A percentile compares a stretch with the other conserved stretches of the same genome.
Conservation (phyloP, 2,888 invertebrate genomes). For the Nomada lathburiana region DNA sequence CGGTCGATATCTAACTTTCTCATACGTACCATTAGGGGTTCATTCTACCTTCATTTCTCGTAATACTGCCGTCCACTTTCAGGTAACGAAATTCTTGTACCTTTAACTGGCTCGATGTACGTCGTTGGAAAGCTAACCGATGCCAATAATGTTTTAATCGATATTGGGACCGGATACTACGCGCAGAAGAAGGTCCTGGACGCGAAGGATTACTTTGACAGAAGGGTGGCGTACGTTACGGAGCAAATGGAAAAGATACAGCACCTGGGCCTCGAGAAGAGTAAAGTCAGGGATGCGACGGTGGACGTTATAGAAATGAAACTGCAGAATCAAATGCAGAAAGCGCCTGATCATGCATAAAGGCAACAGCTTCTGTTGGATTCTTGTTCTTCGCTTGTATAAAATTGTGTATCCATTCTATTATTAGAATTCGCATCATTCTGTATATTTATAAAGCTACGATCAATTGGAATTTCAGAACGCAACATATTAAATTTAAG, state of each 20-base stretch:
- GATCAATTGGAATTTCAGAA: background rate
- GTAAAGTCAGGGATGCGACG: conserved; percentile 91
- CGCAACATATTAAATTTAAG: conserved; percentile 11
- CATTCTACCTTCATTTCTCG: background rate
- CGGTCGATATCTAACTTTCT: background rate
- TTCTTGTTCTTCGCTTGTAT: conserved; percentile 29
- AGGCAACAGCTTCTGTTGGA: conserved; percentile 6
- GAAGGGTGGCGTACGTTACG: conserved; percentile 95
- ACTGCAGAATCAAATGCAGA: conserved; percentile 85
- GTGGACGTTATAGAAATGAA: conserved; percentile 92
- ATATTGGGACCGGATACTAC: conserved; percentile 98
- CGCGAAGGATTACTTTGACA: conserved; percentile 96
- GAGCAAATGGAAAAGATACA: conserved; percentile 98
- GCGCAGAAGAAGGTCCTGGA: conserved; percentile 94
- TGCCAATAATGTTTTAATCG: conserved; percentile 94
- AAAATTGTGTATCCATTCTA: conserved; percentile 6
- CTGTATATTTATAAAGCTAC: conserved; percentile 24
- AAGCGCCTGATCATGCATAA: conserved; percentile 72
- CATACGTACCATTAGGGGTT: conserved; percentile 58
- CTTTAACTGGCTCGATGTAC: conserved; percentile 98
- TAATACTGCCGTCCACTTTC: background rate
- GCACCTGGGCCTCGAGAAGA: conserved; percentile 92
- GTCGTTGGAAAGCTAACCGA: conserved; percentile 95
- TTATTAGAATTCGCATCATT: conserved; percentile 25
- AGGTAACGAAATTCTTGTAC: conserved; percentile 93